Conservation (phyloP, 2,797 vertebrate species). For the Oreochromis grahami region DNA sequence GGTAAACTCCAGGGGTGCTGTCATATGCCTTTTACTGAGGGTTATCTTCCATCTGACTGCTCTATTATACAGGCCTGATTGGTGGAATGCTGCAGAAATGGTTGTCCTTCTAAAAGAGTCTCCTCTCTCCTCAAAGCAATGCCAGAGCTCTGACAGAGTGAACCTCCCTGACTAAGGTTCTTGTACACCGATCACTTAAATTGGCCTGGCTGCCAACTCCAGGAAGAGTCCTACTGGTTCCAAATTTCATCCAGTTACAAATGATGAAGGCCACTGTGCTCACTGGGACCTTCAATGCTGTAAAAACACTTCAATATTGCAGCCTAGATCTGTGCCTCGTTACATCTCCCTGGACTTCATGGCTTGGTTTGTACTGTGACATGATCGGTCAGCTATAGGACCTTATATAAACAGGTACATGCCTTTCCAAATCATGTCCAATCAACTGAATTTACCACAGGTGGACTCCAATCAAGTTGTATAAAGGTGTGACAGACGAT, state of each 20-base stretch:
- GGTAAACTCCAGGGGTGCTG: not conserved
- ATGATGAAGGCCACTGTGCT: not conserved
- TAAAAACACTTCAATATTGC: not conserved
- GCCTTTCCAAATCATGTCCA: not conserved
- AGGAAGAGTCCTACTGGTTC: not conserved
- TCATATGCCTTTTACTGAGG: not conserved
- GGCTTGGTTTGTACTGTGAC: not conserved
- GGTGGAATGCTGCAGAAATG: not conserved
- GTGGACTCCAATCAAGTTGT: not conserved
- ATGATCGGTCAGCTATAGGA: not conserved
- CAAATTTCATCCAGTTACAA: not conserved
- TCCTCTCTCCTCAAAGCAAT: not conserved
- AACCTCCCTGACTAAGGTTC: not conserved
- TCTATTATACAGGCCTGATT: not conserved
- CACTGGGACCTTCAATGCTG: not conserved
- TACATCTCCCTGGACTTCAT: not conserved
- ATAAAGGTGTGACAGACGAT: not conserved
- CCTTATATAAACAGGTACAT: not conserved
- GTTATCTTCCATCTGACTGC: not conserved
- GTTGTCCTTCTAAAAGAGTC: not conserved
- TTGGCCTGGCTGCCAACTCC: not conserved
- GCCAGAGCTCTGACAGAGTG: not conserved
- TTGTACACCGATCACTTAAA: not conserved
- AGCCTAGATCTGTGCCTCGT: accelerated
- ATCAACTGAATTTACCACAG: not conserved